These are phyloP conservation scores for Benitochromis conjunctus DNA, from an alignment of 2,113 vertebrate species.

Conservation along the genomic window DNA sequence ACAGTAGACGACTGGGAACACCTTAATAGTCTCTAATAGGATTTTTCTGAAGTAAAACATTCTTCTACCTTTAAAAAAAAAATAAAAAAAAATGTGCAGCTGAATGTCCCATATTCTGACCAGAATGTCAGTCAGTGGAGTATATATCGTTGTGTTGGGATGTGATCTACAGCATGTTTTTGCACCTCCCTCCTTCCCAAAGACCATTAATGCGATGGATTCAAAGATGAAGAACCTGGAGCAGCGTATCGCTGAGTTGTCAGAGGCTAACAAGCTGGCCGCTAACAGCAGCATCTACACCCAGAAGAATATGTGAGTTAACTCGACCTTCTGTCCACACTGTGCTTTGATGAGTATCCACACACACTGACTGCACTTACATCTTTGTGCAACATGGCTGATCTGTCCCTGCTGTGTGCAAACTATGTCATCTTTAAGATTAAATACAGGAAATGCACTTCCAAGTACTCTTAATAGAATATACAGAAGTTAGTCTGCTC, in stretches of 20 bases:
- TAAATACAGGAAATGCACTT: not conserved
- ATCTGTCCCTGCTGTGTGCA: not conserved
- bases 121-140: not conserved
- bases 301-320: conserved; percentile 97
- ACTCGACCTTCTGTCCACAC: conserved; percentile 33
- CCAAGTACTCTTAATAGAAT: not conserved
- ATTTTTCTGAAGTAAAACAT: conserved; percentile 28
- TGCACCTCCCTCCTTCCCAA: conserved; percentile 12
- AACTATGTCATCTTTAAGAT: not conserved
- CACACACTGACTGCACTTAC: not conserved
- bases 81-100: not conserved
- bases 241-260: conserved; percentile 93
- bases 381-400: not conserved
- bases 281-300: conserved; percentile 99
- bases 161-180: not conserved
- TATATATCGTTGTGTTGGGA: not conserved
- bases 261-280: conserved; percentile 96
- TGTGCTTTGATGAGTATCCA: conserved; percentile 7
- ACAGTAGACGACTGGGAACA: conserved; percentile 44
- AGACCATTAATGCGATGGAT: conserved; percentile 99
- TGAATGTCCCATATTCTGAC: not conserved
- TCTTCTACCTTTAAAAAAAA: not conserved
- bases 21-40: conserved; percentile 47
- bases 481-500: not conserved
- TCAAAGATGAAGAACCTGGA: conserved; percentile 98